A percentile compares a stretch with the other conserved stretches of the same genome.
Evolutionary conservation across 2,797 vertebrate species (phyloP).

Genomic region (Megaceryle alcyon): DNA sequence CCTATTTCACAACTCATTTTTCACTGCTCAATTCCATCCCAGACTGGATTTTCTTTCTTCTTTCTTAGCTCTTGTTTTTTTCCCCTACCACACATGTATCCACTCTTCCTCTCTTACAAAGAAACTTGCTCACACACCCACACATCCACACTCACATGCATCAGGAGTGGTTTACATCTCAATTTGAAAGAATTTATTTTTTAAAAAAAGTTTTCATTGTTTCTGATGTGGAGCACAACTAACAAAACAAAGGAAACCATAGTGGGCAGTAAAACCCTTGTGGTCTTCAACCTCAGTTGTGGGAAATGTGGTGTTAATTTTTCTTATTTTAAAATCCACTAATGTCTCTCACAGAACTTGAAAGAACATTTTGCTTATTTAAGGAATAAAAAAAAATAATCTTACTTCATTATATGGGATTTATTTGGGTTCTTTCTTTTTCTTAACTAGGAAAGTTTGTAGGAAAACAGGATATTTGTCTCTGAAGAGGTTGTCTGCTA

Average conservation of each 20-base stretch:
- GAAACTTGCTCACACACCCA: conserved; percentile 46
- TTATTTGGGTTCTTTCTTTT: conserved; percentile 68
- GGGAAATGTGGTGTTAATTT: conserved; percentile 70
- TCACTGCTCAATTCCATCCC: conserved; percentile 27
- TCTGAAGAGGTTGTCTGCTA: conserved; percentile 40
- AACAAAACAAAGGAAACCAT: conserved; percentile 57
- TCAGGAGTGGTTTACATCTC: conserved; percentile 30
- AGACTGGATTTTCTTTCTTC: conserved; percentile 48
- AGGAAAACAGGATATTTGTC: conserved; percentile 64
- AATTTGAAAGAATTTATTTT: conserved; percentile 12
- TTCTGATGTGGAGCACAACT: conserved; percentile 42
- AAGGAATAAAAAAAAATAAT: conserved; percentile 23
- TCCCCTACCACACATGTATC: conserved; percentile 16
- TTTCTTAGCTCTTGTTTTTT: conserved; percentile 29
- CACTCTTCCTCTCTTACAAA: conserved; percentile 33
- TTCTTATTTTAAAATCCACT: conserved; percentile 67
- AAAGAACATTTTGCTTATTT: conserved; percentile 60
- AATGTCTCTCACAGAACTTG: conserved; percentile 62
- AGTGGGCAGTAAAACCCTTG: conserved; percentile 39
- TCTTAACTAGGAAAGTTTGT: conserved; percentile 50
- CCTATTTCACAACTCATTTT: conserved; percentile 32
- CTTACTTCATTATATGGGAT: conserved; percentile 46
- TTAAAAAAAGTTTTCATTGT: conserved; percentile 28
- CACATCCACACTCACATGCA: conserved; percentile 33
- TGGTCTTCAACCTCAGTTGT: conserved; percentile 33